Percentiles rank a stretch among this genome's conserved stretches.
Evolutionary conservation across 2,888 invertebrate species (phyloP).

Genomic region (Cephus rjabovi): DNA sequence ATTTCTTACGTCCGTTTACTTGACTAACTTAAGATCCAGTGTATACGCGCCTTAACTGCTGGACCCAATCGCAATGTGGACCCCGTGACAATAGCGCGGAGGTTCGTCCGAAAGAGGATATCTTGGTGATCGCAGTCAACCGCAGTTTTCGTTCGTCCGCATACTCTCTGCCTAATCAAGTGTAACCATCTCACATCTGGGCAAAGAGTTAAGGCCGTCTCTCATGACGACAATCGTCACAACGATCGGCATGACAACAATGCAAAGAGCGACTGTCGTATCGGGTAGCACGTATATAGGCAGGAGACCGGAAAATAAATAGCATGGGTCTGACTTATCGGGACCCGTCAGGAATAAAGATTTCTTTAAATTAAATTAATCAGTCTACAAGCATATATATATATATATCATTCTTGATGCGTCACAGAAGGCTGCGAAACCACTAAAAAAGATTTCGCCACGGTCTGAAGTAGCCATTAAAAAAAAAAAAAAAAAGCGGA

Average conservation of each 20-base stretch:
- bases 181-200: slow-evolving; percentile 13
- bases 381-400: not conserved
- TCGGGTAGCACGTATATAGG: not conserved
- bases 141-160: slow-evolving; percentile 1
- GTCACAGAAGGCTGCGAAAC: too few relatives aligned
- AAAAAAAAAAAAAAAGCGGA: too few relatives aligned
- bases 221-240: not conserved
- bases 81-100: not conserved
- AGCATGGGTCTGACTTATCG: not conserved
- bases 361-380: not conserved
- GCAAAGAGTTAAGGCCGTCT: slow-evolving; percentile 3
- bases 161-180: slow-evolving; percentile 14
- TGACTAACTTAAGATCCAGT: too few relatives aligned
- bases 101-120: not conserved
- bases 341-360: not conserved
- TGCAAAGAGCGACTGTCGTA: not conserved
- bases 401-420: too few relatives aligned
- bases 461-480: too few relatives aligned
- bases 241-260: not conserved
- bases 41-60: not conserved
- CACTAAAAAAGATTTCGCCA: too few relatives aligned
- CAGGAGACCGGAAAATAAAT: not conserved
- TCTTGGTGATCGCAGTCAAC: slow-evolving; percentile 1
- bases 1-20: too few relatives aligned
- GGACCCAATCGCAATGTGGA: not conserved